A percentile compares a stretch with the other conserved stretches of the same genome.
phyloP scores from a whole-genome alignment of 2,797 vertebrate species.

The Spondyliosoma cantharus region DNA sequence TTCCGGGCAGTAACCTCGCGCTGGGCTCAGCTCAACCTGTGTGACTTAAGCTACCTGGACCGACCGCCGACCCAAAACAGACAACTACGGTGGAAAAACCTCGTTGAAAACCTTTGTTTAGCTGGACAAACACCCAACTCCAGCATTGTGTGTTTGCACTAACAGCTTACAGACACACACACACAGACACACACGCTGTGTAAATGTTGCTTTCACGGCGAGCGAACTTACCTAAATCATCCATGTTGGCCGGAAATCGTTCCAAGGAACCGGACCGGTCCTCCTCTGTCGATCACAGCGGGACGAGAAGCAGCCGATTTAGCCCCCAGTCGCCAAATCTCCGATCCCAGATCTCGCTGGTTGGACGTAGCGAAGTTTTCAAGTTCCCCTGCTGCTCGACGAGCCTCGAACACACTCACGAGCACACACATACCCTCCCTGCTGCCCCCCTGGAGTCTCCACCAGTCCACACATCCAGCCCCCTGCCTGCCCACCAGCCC shows the following conservation, averaged over 20 bases:
- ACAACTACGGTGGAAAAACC: not conserved
- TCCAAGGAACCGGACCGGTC: conserved; percentile 64
- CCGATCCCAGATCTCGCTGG: conserved; percentile 22
- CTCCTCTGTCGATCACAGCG: conserved; percentile 55
- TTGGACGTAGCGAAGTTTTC: conserved; percentile 77
- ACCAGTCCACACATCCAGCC: conserved; percentile 54
- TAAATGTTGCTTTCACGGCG: conserved; percentile 52
- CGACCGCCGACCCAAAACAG: not conserved
- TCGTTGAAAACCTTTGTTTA: not conserved
- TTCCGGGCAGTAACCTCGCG: conserved; percentile 13
- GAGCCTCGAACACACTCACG: conserved; percentile 57
- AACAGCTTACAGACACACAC: conserved; percentile 1
- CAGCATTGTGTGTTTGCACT: not conserved
- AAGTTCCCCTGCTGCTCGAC: conserved; percentile 69
- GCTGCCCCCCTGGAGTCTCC: conserved; percentile 57
- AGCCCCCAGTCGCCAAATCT: conserved; percentile 20
- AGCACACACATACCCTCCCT: conserved; percentile 31
- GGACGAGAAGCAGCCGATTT: conserved; percentile 33
- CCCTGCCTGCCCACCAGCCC: conserved; percentile 42
- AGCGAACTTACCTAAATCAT: conserved; percentile 84
- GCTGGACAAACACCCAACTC: not conserved
- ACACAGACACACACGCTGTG: conserved; percentile 12
- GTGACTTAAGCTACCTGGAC: conserved; percentile 40
- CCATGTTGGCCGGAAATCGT: conserved; percentile 82
- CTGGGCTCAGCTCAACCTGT: conserved; percentile 30